Evolutionary conservation across 2,888 invertebrate species (phyloP).

Genomic region (Phania funesta): DNA sequence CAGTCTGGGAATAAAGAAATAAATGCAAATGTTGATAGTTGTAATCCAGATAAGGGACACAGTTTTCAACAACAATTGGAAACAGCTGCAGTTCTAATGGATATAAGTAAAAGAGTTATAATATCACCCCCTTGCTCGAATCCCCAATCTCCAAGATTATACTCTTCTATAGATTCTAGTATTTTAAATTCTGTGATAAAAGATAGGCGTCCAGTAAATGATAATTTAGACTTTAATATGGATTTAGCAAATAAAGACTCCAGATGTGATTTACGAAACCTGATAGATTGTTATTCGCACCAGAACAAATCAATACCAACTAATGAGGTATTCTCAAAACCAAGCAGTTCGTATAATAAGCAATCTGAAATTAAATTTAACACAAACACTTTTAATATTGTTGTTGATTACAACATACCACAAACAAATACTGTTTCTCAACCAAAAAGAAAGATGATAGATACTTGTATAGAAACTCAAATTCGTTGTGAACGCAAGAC

Average conservation of each 20-base stretch:
- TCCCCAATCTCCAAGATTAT: conserved; percentile 77
- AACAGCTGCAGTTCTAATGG: conserved; percentile 80
- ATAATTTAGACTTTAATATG: conserved; percentile 73
- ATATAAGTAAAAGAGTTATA: conserved; percentile 80
- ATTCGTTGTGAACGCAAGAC: conserved; percentile 73
- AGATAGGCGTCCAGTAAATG: conserved; percentile 77
- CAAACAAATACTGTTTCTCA: conserved; percentile 11
- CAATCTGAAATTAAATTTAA: conserved; percentile 6
- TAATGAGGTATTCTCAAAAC: neutral
- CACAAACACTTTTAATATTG: conserved; percentile 14
- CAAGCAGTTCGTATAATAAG: neutral
- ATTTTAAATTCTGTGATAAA: conserved; percentile 81
- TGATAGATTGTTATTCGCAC: conserved; percentile 81
- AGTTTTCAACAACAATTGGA: conserved; percentile 79
- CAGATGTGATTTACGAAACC: conserved; percentile 69
- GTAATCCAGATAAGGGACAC: conserved; percentile 72
- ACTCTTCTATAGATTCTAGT: conserved; percentile 76
- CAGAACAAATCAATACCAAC: conserved; percentile 69
- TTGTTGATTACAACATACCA: neutral
- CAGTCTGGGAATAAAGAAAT: neutral
- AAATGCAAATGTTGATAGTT: neutral
- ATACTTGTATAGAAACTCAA: conserved; percentile 73
- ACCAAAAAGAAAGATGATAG: conserved; percentile 71
- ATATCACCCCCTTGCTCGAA: conserved; percentile 80
- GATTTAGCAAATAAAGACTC: conserved; percentile 74